Evolutionary conservation across 2,113 vertebrate genomes (phyloP).

Genomic region (Ophthalmolycus amberensis): DNA sequence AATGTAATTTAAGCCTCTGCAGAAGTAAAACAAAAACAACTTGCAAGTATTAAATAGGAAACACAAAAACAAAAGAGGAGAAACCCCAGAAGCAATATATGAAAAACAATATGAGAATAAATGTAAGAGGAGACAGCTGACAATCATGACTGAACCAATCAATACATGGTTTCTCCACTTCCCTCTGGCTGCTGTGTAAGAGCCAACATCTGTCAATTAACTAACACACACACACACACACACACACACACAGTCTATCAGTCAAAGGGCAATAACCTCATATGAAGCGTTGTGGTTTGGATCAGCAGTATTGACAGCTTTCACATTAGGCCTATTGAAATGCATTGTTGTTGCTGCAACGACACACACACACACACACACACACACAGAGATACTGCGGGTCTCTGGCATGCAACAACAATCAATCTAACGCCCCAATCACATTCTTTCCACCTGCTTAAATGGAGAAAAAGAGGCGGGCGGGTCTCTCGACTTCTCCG

Average conservation of each 20-base stretch:
- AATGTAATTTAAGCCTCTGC: background rate
- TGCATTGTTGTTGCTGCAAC: conserved; percentile 72
- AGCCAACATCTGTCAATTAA: conserved; percentile 67
- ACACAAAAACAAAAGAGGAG: background rate
- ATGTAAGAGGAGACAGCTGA: conserved; percentile 33
- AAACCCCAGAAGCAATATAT: background rate
- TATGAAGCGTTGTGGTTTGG: conserved; percentile 75
- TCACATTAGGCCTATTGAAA: conserved; percentile 82
- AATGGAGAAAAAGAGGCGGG: conserved; percentile 64
- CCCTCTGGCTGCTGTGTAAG: conserved; percentile 47
- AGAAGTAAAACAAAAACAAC: background rate
- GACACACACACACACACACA: conserved; percentile 40
- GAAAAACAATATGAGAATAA: conserved; percentile 21
- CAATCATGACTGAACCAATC: conserved; percentile 53
- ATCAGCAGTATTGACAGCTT: conserved; percentile 84
- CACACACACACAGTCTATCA: conserved; percentile 24
- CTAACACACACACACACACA: conserved; percentile 35
- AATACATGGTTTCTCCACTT: conserved; percentile 48
- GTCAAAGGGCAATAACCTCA: conserved; percentile 75
- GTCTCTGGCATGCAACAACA: conserved; percentile 60
- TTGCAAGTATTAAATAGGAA: background rate
- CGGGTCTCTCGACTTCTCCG: conserved; percentile 56
- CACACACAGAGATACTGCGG: background rate
- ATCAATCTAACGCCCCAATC: conserved; percentile 79
- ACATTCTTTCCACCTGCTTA: conserved; percentile 79